Base-by-base conservation (phyloP, 1,140 invertebrate genomes). In the Lepidotrigona ventralis region DNA sequence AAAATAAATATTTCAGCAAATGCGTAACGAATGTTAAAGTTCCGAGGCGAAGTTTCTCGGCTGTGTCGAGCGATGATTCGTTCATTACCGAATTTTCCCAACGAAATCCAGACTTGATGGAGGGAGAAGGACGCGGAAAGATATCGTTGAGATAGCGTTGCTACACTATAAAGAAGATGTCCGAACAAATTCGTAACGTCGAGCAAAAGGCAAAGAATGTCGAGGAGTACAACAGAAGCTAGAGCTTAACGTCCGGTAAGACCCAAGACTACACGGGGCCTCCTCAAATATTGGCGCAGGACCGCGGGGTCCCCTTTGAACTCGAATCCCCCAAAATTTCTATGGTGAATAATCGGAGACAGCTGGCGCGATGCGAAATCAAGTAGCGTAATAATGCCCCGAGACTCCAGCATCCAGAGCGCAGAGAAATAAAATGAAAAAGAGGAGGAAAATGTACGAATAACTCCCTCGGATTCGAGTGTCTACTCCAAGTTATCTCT, bases 341-440 rank as follows among this genome's bases (percentile, higher is more conserved):
- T 91, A 93, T 92, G 85, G 91, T 86, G 90, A 92, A 92, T 92
- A 93, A 93, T 92, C 91, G 91, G 90, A 93, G 92, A 92, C 90
- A 93, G 91, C 92, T 92, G 92, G 91, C 92, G 91, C 91, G 92
- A 93, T 91, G 92, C 91, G 90, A 93, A 93, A 93, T 93, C 93
- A 93, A 93, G 92, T 93, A 93, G 92, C 93, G 93, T 93, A 93
- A 93, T 93, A 93, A 93, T 93, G 87, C 88, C 86, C 64, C 39
- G 63, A 87, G 63, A 87, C 75, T 83, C 19, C 83, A 54, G 71
- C 73, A 86, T 72, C 58, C 69, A 83, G 60, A 66, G 56, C 73
- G 54, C 63, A 63, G 26, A 69, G 81, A 69, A 78, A 81, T 82
- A 81, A 89, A 84, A 75, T 81, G 88, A 72, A 82, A 85, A 89